Conservation (phyloP, 2,888 invertebrate genomes). For the Falcaria lacertinaria region DNA sequence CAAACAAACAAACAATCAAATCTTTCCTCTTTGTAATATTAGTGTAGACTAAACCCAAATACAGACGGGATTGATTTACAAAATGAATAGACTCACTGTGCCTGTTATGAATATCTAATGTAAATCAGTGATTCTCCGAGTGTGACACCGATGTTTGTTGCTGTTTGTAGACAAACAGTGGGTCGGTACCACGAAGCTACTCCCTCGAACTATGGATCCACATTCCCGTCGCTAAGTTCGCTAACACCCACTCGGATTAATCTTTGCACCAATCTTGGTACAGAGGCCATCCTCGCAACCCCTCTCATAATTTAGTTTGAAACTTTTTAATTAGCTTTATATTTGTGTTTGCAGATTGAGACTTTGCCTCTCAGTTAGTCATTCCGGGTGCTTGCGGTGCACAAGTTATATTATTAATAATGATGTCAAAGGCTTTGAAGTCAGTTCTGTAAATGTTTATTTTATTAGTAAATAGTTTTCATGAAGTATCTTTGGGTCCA, state of each 20-base stretch:
- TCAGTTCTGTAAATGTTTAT: constrained; percentile 4
- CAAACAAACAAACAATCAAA: too few species aligned
- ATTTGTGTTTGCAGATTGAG: constrained; percentile 80
- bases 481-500: too few species aligned
- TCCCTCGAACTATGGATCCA: constrained; percentile 9
- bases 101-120: constrained; percentile 78
- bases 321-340: constrained; percentile 81
- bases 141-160: constrained; percentile 73
- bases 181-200: constrained; percentile 55
- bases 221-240: constrained; percentile 60
- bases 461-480: too few species aligned
- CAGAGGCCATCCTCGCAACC: constrained; percentile 69
- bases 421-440: constrained; percentile 31
- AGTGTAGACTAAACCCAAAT: too few species aligned
- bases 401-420: constrained; percentile 72
- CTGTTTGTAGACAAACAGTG: constrained; percentile 63
- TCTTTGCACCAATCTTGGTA: constrained; percentile 72
- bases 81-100: constrained; percentile 66
- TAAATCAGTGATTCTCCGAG: constrained; percentile 75
- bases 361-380: constrained; percentile 69
- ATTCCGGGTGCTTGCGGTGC: constrained; percentile 62
- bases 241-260: constrained; percentile 64
- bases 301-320: constrained; percentile 79
- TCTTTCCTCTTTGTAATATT: too few species aligned
- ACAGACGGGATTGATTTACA: too few species aligned